Conservation (phyloP, 1,140 invertebrate genomes). For the Tetraneura akinire region DNA sequence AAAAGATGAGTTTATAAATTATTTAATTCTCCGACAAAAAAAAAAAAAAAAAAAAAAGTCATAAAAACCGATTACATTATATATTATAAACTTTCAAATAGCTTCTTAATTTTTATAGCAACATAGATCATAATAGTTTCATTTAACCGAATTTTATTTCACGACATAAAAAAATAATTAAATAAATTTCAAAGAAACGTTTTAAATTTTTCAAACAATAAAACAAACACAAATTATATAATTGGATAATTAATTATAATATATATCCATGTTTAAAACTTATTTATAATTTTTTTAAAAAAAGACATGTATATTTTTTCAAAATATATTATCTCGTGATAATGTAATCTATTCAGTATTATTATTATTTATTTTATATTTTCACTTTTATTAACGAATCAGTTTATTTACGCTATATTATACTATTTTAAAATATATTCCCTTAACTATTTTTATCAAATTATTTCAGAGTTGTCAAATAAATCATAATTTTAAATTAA, state of each 20-base stretch:
- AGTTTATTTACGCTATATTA: too few species aligned
- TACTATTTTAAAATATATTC: too few species aligned
- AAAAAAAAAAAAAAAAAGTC: too few species aligned
- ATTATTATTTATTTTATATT: too few species aligned
- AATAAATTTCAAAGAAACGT: not conserved
- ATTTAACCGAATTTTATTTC: too few species aligned
- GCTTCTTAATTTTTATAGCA: not conserved
- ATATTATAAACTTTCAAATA: not conserved
- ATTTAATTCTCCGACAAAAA: not conserved
- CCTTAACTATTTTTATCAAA: not conserved
- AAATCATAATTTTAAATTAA: conserved; percentile 8
- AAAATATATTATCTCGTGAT: too few species aligned
- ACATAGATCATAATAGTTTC: too few species aligned
- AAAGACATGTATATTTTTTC: too few species aligned
- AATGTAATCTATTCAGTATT: too few species aligned
- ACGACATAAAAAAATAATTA: not conserved
- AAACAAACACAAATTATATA: not conserved
- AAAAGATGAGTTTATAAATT: not conserved
- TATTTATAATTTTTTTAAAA: too few species aligned
- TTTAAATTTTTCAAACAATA: not conserved
- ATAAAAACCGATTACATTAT: not conserved
- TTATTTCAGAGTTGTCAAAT: not conserved
- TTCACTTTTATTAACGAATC: too few species aligned
- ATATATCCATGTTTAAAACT: too few species aligned
- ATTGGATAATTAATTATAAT: not conserved